Conservation (phyloP, 2,888 invertebrate genomes). For the Trichopoda pennipes region DNA sequence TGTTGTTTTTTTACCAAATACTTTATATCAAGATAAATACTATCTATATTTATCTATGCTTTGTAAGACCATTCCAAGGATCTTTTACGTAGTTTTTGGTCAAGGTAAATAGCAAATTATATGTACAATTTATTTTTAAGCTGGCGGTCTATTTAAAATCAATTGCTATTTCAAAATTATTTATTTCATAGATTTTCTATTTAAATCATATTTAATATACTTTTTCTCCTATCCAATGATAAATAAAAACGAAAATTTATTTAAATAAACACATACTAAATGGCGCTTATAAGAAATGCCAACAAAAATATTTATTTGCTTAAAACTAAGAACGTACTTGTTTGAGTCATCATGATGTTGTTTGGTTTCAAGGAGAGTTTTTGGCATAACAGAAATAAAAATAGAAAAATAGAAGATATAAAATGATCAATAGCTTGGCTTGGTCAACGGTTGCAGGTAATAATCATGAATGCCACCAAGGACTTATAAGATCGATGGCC, state of each 20-base stretch:
- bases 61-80: no score
- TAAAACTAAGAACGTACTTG: conserved; percentile 55
- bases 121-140: no score
- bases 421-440: conserved; percentile 62
- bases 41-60: no score
- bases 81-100: no score
- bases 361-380: no score
- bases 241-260: conserved; percentile 21
- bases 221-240: conserved; percentile 15
- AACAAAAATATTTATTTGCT: conserved; percentile 9
- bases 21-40: no score
- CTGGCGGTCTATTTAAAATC: no score
- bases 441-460: conserved; percentile 46
- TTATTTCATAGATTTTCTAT: no score
- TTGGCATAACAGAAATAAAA: not conserved
- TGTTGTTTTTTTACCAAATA: no score
- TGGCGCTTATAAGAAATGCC: conserved; percentile 25
- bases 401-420: conserved; percentile 22
- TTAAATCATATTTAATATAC: not conserved
- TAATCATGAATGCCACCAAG: conserved; percentile 59
- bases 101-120: no score
- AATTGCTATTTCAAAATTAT: no score
- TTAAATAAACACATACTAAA: conserved; percentile 24
- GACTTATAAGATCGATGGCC: conserved; percentile 59
- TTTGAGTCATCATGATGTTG: conserved; percentile 59